These are phyloP conservation scores for Parus major DNA, from an alignment of 2,113 vertebrate species.

Conservation along the genomic window DNA sequence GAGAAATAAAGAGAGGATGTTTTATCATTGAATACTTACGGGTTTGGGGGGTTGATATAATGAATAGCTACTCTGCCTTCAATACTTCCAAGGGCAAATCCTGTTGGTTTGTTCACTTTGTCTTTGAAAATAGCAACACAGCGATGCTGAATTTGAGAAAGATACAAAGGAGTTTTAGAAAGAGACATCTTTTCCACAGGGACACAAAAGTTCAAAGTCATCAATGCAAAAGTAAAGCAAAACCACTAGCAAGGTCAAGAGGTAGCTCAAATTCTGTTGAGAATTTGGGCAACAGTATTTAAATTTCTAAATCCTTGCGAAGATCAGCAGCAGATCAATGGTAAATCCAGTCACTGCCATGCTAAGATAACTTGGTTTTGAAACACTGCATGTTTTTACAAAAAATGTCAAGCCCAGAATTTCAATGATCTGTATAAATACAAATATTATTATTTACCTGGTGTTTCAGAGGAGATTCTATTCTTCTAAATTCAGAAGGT, in stretches of 20 bases:
- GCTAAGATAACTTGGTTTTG: neutral
- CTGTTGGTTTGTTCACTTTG: conserved; percentile 98
- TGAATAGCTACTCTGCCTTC: conserved; percentile 98
- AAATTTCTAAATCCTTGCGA: neutral
- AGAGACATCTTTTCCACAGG: neutral
- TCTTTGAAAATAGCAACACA: conserved; percentile 99
- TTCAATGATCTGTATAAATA: neutral
- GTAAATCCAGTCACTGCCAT: neutral
- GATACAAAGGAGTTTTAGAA: neutral
- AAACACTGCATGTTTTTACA: neutral
- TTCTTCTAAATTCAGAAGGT: conserved; percentile 94
- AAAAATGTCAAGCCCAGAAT: neutral
- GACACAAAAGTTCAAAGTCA: neutral
- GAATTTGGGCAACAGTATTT: neutral
- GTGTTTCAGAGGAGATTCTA: conserved; percentile 97
- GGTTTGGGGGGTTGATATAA: conserved; percentile 97
- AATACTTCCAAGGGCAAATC: conserved; percentile 97
- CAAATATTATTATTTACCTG: conserved; percentile 78
- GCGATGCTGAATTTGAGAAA: conserved; percentile 83
- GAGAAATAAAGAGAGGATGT: neutral
- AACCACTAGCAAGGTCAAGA: neutral
- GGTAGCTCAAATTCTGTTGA: neutral
- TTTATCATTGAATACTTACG: conserved; percentile 80
- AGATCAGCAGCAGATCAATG: neutral
- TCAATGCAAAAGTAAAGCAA: neutral